Evolutionary conservation across 53 echinoderm and acorn worm genomes (phyloP), one percentile per base, ranked within the genome.

Genomic region (Temnopleurus reevesii): DNA sequence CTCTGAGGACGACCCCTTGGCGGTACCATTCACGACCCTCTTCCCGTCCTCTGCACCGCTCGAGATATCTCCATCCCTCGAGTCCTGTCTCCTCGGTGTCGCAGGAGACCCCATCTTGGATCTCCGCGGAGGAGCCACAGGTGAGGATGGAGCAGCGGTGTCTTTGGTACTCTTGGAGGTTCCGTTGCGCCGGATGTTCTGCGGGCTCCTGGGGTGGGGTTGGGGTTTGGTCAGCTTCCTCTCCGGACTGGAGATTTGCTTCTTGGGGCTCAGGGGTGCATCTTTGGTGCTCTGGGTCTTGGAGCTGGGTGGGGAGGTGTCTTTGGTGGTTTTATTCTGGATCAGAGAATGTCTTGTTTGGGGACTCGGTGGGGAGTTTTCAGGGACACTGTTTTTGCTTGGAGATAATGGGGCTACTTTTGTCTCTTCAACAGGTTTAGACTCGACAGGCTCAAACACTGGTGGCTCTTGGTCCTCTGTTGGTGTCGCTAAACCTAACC

Each of bases 41-140:
- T 79, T 91, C 84, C 81, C 60, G 12, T 94, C 94, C 56, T 94
- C 94, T 12, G 90, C 65, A 53, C 94, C 94, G 30, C 94, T 94
- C 59, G 91, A 91, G 28, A 94, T 90, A 35, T 94, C 94, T 8
- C 88, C 94, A 83, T 94, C 92, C 41, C 55, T 59, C 10, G 94
- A 94, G 59, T 94, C 94, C 33, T 92, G 90, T 46, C 91, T 92
- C 90, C 77, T 86, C 76, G 90, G 21, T 5, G 71, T 19, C 23
- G 71, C 41, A 21, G 71, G 41, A 19, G 66, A 66, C 38, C 92
- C 76, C 83, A 89, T 51, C 84, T 89, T 77, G 76, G 94, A 87
- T 90, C 83, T 53, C 89, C 94, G 76, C 28, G 88, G 88, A 21
- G 66, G 33, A 8, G 88, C 51, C 18, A 53, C 38, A 8, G 85